Percentiles rank a stretch among this genome's conserved stretches.
These are phyloP conservation scores for Phoenicopterus ruber DNA, from an alignment of 2,113 vertebrate genomes.

Conservation along the genomic window DNA sequence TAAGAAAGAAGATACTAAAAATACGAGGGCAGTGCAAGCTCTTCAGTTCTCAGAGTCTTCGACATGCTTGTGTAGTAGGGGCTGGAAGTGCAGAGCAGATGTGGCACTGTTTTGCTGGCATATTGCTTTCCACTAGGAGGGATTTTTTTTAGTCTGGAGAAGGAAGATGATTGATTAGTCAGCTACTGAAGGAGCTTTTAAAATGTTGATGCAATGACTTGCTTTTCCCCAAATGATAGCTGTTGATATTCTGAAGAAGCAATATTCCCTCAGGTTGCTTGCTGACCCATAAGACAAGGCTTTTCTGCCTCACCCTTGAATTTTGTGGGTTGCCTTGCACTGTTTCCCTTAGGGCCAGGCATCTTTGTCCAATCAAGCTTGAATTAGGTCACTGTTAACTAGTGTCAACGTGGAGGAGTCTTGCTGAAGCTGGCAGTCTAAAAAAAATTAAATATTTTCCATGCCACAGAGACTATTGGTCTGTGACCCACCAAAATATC, in stretches of 20 bases:
- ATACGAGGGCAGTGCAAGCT: neutral
- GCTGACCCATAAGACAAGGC: neutral
- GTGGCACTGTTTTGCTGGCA: neutral
- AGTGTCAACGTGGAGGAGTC: slow-evolving; percentile 40
- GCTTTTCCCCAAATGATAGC: neutral
- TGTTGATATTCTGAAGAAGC: neutral
- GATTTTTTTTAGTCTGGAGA: neutral
- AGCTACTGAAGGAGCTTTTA: neutral
- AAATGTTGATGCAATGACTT: neutral
- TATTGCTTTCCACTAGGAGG: neutral
- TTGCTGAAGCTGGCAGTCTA: slow-evolving; percentile 50
- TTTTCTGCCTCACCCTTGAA: neutral
- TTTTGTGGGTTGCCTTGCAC: neutral
- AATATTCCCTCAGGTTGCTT: neutral
- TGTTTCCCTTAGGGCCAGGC: slow-evolving; percentile 21
- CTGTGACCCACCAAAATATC: slow-evolving; percentile 68
- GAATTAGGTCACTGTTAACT: slow-evolving; percentile 52
- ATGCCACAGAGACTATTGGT: slow-evolving; percentile 52
- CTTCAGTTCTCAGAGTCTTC: neutral
- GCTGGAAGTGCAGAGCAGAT: neutral
- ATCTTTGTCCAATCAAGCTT: slow-evolving; percentile 12
- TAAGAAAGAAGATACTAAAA: neutral
- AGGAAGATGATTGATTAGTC: neutral
- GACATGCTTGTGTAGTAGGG: neutral
- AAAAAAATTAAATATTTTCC: slow-evolving; percentile 60